These are phyloP conservation scores for Amphipyra tragopoginis DNA, from an alignment of 2,888 invertebrate genomes.

Conservation along the genomic window DNA sequence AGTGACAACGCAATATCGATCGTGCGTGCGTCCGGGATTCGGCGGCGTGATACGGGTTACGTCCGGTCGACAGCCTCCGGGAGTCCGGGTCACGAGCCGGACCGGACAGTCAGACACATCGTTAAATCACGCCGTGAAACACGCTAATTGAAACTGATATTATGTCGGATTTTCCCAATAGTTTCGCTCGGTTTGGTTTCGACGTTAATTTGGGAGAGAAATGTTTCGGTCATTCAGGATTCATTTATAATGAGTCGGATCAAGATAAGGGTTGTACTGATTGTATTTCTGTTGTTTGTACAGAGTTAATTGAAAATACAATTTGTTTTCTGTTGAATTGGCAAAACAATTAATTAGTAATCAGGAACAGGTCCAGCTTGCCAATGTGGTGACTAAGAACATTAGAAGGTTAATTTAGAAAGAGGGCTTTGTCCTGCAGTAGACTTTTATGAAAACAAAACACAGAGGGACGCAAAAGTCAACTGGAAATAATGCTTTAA, in stretches of 20 bases:
- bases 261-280: slow-evolving; percentile 13
- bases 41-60: slow-evolving; percentile 30
- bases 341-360: not conserved
- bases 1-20: slow-evolving; percentile 42
- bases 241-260: slow-evolving; percentile 35
- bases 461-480: not conserved
- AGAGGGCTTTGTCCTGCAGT: not conserved
- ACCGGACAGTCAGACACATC: slow-evolving; percentile 5
- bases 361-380: not conserved
- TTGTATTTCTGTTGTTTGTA: slow-evolving; percentile 10
- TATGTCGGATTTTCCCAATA: slow-evolving; percentile 21
- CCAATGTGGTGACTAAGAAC: not conserved
- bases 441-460: not conserved
- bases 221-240: slow-evolving; percentile 22
- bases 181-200: slow-evolving; percentile 4
- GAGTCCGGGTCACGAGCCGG: slow-evolving; percentile 40
- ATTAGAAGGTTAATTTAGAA: not conserved
- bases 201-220: slow-evolving; percentile 18
- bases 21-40: slow-evolving; percentile 38
- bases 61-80: slow-evolving; percentile 56
- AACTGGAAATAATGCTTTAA: not conserved
- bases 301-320: slow-evolving; percentile 16
- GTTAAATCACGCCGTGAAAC: slow-evolving; percentile 27
- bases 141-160: slow-evolving; percentile 49
- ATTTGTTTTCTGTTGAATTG: slow-evolving; percentile 3